Conservation (phyloP, 37 sponge, comb jelly and placozoan genomes). For the Amphimedon queenslandica region DNA sequence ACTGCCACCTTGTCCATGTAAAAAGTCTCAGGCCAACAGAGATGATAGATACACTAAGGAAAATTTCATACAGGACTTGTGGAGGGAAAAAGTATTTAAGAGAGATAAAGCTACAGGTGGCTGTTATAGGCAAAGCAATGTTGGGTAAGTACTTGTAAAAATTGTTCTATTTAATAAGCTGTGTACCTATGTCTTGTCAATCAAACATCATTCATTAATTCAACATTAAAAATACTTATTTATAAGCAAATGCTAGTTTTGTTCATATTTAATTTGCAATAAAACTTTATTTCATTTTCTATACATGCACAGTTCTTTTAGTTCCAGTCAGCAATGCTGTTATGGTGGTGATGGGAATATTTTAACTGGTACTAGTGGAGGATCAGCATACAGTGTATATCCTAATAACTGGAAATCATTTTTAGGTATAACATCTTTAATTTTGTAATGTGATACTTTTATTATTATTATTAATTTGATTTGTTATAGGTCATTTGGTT, state of each 20-base stretch:
- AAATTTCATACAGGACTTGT: background rate
- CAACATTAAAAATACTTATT: too few species aligned
- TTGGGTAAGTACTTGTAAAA: background rate
- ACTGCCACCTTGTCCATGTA: background rate
- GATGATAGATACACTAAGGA: background rate
- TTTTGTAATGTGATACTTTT: background rate
- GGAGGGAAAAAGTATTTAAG: background rate
- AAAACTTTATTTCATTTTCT: background rate
- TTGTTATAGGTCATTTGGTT: background rate
- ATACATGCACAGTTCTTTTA: background rate
- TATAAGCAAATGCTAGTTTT: too few species aligned
- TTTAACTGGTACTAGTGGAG: background rate
- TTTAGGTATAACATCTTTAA: background rate
- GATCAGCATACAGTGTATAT: constrained; percentile 4
- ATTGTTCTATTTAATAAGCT: too few species aligned
- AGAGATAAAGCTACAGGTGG: background rate
- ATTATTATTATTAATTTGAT: background rate
- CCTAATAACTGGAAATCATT: background rate
- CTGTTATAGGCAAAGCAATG: background rate
- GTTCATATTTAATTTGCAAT: background rate
- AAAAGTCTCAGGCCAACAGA: background rate
- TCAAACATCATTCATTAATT: too few species aligned
- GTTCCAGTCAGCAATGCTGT: constrained; percentile 3
- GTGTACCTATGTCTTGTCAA: too few species aligned
- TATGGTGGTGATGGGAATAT: background rate